Percentiles rank a stretch among this genome's conserved stretches.
Evolutionary conservation across 2,888 invertebrate species (phyloP).

Genomic region (Cheilosia vulpina): DNA sequence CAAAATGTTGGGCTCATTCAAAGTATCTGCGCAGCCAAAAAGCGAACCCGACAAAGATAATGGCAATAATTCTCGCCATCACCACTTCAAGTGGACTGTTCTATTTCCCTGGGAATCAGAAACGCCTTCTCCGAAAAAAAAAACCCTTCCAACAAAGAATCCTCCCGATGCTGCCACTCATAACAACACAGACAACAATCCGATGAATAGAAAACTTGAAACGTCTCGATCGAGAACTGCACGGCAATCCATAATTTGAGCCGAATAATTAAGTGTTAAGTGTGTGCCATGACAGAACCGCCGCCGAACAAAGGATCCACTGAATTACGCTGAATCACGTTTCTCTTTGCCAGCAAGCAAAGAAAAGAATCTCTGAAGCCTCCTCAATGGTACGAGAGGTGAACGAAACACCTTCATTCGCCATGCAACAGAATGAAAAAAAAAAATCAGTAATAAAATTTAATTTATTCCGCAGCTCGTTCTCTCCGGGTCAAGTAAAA

Average conservation of each 20-base stretch:
- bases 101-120: no score
- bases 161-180: background rate
- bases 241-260: slow-evolving; percentile 46
- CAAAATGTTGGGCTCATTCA: no score
- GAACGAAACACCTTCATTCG: slow-evolving; percentile 69
- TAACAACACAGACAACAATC: slow-evolving; percentile 33
- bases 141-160: background rate
- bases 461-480: slow-evolving; percentile 72
- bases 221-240: slow-evolving; percentile 31
- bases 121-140: background rate
- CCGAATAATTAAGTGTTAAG: slow-evolving; percentile 60
- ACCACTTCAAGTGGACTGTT: no score
- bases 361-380: slow-evolving; percentile 42
- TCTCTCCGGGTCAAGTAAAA: slow-evolving; percentile 69
- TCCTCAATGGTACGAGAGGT: slow-evolving; percentile 48
- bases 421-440: slow-evolving; percentile 35
- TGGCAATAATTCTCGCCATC: background rate
- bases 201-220: slow-evolving; percentile 16
- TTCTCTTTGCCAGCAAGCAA: slow-evolving; percentile 19
- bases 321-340: slow-evolving; percentile 70
- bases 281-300: slow-evolving; percentile 27
- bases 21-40: no score
- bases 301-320: slow-evolving; percentile 31
- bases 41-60: background rate
- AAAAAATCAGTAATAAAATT: slow-evolving; percentile 70